phyloP scores from a whole-genome alignment of 2,888 invertebrate species.

The Tiliacea aurago region DNA sequence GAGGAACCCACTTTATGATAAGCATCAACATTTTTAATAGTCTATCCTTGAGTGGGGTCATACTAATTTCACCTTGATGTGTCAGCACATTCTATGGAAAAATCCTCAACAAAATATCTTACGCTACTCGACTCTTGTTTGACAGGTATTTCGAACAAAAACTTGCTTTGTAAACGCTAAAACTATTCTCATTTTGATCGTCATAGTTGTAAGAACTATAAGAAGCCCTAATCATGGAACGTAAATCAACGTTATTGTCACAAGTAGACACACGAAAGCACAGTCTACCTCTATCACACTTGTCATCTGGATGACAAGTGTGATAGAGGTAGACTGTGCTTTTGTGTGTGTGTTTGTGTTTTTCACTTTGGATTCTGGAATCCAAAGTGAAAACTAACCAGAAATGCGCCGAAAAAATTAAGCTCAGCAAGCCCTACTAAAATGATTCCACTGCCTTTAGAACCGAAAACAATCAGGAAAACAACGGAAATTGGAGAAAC shows the following conservation, averaged over 20 bases:
- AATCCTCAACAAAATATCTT: not conserved
- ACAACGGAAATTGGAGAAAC: not conserved
- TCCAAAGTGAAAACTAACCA: not conserved
- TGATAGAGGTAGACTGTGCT: too few species aligned
- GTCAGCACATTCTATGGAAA: conserved; percentile 13
- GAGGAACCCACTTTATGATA: not conserved
- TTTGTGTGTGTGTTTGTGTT: too few species aligned
- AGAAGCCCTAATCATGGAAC: not conserved
- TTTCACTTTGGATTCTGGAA: too few species aligned
- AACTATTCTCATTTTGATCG: not conserved
- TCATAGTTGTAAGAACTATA: not conserved
- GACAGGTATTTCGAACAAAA: not conserved
- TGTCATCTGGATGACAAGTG: too few species aligned
- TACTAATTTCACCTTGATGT: conserved; percentile 14
- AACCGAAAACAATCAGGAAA: not conserved
- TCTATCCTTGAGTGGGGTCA: conserved; percentile 18
- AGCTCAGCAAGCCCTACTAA: not conserved
- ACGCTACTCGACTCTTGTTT: not conserved
- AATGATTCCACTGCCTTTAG: not conserved
- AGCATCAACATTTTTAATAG: not conserved
- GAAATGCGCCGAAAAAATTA: not conserved
- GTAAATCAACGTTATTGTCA: not conserved
- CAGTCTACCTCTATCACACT: not conserved
- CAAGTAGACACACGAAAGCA: not conserved
- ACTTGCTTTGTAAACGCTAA: conserved; percentile 1